Conservation (phyloP, 2,113 vertebrate species). For the Chaetodon auriga region DNA sequence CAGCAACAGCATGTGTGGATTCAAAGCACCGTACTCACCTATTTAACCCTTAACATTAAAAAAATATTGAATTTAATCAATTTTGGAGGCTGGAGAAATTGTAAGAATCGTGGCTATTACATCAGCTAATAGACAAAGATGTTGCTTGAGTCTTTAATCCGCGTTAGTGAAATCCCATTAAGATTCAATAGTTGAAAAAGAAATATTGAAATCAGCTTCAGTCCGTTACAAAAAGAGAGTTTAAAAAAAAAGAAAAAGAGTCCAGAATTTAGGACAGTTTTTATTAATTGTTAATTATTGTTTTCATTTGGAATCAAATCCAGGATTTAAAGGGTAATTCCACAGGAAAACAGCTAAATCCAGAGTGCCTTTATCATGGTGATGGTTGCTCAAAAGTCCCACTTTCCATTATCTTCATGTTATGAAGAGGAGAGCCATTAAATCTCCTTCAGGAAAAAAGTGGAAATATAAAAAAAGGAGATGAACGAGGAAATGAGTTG, state of each 20-base stretch:
- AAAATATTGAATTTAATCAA: constrained; percentile 49
- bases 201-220: constrained; percentile 76
- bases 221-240: constrained; percentile 73
- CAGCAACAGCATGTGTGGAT: constrained; percentile 54
- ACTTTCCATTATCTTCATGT: constrained; percentile 74
- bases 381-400: constrained; percentile 68
- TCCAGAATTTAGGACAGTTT: constrained; percentile 64
- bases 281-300: constrained; percentile 56
- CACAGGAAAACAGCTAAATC: constrained; percentile 79
- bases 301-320: constrained; percentile 71
- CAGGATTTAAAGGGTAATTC: constrained; percentile 82
- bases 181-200: constrained; percentile 74
- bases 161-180: constrained; percentile 80
- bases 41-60: constrained; percentile 71
- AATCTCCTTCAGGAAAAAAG: constrained; percentile 70
- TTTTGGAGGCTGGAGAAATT: constrained; percentile 66
- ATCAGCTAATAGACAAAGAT: constrained; percentile 71
- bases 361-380: constrained; percentile 69
- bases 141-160: constrained; percentile 80
- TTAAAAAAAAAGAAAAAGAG: constrained; percentile 47
- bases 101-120: constrained; percentile 62
- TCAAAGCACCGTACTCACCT: constrained; percentile 77
- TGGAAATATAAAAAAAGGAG: constrained; percentile 57
- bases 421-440: constrained; percentile 67
- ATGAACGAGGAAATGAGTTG: constrained; percentile 71